Conservation (phyloP, 1,140 invertebrate species). For the Leptinotarsa defecta region DNA sequence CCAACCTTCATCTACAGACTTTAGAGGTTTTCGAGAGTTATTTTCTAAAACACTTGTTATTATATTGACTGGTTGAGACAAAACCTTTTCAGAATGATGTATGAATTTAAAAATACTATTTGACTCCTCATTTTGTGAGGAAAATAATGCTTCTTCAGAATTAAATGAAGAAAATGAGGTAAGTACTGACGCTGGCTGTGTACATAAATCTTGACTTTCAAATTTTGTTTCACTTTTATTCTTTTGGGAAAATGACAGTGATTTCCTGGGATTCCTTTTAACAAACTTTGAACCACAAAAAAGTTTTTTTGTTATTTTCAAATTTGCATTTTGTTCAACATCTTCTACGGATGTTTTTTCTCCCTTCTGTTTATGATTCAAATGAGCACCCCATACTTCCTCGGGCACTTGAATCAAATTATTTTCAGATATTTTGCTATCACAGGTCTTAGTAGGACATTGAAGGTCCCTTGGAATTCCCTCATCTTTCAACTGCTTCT, state of each 20-base stretch:
- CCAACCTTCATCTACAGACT: conserved; percentile 52
- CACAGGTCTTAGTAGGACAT: neutral
- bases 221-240: conserved; percentile 44
- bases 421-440: neutral
- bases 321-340: conserved; percentile 49
- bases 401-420: conserved; percentile 33
- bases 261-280: conserved; percentile 77
- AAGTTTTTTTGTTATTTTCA: conserved; percentile 69
- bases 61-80: conserved; percentile 54
- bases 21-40: conserved; percentile 35
- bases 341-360: conserved; percentile 22
- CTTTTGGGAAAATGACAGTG: conserved; percentile 57
- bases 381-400: conserved; percentile 63
- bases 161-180: conserved; percentile 27
- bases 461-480: neutral
- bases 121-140: conserved; percentile 10
- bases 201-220: conserved; percentile 31
- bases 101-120: conserved; percentile 42
- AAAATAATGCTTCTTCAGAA: conserved; percentile 33
- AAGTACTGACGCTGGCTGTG: conserved; percentile 31
- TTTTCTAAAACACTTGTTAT: conserved; percentile 53
- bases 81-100: conserved; percentile 39
- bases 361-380: conserved; percentile 57
- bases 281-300: conserved; percentile 70
- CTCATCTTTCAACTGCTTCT: neutral